Percentiles rank a stretch among this genome's conserved stretches.
These are phyloP conservation scores for Lycaena phlaeas DNA, from an alignment of 2,888 invertebrate species.

Conservation along the genomic window DNA sequence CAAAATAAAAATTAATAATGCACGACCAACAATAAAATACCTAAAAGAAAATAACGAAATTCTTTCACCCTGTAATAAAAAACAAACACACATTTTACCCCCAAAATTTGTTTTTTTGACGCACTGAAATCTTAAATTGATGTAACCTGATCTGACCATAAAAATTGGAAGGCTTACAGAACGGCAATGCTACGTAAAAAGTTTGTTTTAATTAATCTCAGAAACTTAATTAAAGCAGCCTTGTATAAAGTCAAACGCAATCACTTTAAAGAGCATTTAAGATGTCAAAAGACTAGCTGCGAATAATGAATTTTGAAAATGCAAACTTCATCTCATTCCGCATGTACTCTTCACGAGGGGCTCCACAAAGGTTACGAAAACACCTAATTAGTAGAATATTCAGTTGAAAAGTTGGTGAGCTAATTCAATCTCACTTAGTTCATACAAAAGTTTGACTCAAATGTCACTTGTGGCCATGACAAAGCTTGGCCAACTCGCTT, in stretches of 20 bases:
- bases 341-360: not conserved
- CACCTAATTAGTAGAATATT: slow-evolving; percentile 24
- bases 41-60: too few relatives aligned
- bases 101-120: too few relatives aligned
- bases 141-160: too few relatives aligned
- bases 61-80: too few relatives aligned
- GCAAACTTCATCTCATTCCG: not conserved
- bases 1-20: too few relatives aligned
- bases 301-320: not conserved
- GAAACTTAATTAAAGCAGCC: too few relatives aligned
- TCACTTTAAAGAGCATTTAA: not conserved
- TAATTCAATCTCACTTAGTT: slow-evolving; percentile 27
- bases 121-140: too few relatives aligned
- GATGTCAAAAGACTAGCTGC: not conserved
- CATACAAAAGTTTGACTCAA: slow-evolving; percentile 25
- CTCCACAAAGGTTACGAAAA: slow-evolving; percentile 19
- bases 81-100: too few relatives aligned
- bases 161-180: too few relatives aligned
- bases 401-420: slow-evolving; percentile 20
- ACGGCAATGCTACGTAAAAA: too few relatives aligned
- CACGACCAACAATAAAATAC: too few relatives aligned
- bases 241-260: not conserved
- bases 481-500: slow-evolving; percentile 31
- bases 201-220: too few relatives aligned
- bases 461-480: slow-evolving; percentile 24